Conservation (phyloP, 2,113 vertebrate species). For the Zosterops borbonicus region DNA sequence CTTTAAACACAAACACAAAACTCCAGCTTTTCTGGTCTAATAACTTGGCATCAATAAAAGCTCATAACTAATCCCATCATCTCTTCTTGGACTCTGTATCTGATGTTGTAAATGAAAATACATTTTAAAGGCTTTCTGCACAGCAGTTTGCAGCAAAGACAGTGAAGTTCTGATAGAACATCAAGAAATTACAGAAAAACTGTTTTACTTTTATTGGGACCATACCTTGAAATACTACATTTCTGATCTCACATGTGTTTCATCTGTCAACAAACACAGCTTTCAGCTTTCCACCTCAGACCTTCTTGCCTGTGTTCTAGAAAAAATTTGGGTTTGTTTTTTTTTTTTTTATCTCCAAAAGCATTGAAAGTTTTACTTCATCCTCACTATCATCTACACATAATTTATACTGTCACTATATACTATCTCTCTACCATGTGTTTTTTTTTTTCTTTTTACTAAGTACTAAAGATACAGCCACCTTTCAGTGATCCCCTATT, state of each 20-base stretch:
- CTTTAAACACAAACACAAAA: not conserved
- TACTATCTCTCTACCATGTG: not conserved
- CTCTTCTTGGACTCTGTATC: not conserved
- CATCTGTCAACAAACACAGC: not conserved
- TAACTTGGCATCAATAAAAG: not conserved
- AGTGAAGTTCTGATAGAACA: not conserved
- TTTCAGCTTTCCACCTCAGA: conserved; percentile 41
- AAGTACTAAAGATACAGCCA: not conserved
- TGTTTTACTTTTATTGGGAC: conserved; percentile 9
- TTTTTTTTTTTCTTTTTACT: not conserved
- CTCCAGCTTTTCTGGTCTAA: not conserved
- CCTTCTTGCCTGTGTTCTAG: not conserved
- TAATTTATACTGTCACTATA: not conserved
- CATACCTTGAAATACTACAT: not conserved
- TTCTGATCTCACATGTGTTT: conserved; percentile 14
- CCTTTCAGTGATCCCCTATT: not conserved
- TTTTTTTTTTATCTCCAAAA: not conserved
- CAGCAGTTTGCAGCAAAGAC: not conserved
- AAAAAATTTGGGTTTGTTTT: not conserved
- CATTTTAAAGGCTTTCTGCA: not conserved
- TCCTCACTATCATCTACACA: not conserved
- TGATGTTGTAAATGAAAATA: not conserved
- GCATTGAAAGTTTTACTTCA: not conserved
- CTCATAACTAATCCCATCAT: not conserved
- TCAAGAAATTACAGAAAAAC: conserved; percentile 25